Evolutionary conservation across 2,797 vertebrate genomes (phyloP).

Genomic region (Miichthys miiuy): DNA sequence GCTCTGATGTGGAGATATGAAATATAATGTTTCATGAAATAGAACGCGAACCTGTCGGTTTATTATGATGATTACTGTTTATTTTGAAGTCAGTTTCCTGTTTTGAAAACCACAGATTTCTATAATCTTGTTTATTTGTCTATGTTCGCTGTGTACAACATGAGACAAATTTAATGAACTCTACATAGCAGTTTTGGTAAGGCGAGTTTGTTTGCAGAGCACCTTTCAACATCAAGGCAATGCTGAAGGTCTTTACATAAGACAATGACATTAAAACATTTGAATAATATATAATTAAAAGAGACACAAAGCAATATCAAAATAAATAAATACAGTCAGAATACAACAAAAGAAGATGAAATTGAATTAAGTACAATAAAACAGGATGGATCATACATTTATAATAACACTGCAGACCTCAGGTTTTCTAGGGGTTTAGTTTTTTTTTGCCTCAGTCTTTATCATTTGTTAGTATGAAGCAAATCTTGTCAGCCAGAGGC

Average conservation of each 20-base stretch:
- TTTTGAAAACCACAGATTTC: neutral
- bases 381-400: too few species aligned
- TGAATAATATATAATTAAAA: neutral
- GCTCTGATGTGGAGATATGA: neutral
- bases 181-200: too few species aligned
- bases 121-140: neutral
- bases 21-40: conserved; percentile 5
- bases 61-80: too few species aligned
- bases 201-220: neutral
- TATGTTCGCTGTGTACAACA: neutral
- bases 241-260: neutral
- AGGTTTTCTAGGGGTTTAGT: too few species aligned
- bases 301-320: too few species aligned
- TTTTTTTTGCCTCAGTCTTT: too few species aligned
- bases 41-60: neutral
- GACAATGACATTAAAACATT: neutral
- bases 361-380: neutral
- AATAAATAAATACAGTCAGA: neutral
- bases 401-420: neutral
- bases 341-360: neutral
- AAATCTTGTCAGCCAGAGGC: neutral
- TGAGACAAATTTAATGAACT: neutral
- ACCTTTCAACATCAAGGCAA: neutral
- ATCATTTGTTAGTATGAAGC: neutral
- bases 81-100: conserved; percentile 8